Evolutionary conservation across 2,888 invertebrate genomes (phyloP), one percentile per base, ranked within the genome.

Genomic region (Pseudococcus viburni): DNA sequence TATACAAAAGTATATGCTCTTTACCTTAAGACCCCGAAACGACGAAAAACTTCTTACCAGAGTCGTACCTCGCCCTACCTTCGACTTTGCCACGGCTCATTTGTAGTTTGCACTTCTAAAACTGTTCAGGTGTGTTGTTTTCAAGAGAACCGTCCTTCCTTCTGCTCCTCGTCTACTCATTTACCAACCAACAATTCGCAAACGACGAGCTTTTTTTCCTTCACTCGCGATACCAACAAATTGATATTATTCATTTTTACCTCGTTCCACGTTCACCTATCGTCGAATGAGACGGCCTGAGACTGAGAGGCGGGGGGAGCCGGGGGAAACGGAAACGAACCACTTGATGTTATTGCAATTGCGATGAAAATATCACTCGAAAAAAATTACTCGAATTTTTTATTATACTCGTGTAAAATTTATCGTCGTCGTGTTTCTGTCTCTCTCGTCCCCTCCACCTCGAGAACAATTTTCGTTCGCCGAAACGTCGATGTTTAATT

Each of bases 101-200:
- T 73, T 73, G 73, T 33, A 33, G 33, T 73, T 73, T 33, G 73
- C 33, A 73, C 33, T 73, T 73, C 17, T 73, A 26, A n/a, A 73
- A 73, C 33, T 73, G 33, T 19, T 73, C 73, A 73, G 73, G 73
- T 73, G 73, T 73, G 73, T 73, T 68, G 26, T 68, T 26, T 68
- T 68, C 68, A 26, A 22, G 68, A 11, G 68, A 68, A 26, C 9
- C 1, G 9, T 9, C 11, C 26, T 12, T 68, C 12, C 15, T 22
- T 26, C 26, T 26, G 0, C n/a, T 26, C 64, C n/a, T 64, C 64
- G 19, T 64, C 19, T 26, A 12, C 26, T 42, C 42, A 42, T 42
- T 42, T 42, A 42, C 26, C 15, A 15, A 26, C 68, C 55, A 51
- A 51, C 42, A 9, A 42, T n/a, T 55, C 15, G 15, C n/a, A 17